A percentile compares a stretch with the other conserved stretches of the same genome.
Conservation (phyloP, 2,888 invertebrate species). For the Pegoplata infirma region DNA sequence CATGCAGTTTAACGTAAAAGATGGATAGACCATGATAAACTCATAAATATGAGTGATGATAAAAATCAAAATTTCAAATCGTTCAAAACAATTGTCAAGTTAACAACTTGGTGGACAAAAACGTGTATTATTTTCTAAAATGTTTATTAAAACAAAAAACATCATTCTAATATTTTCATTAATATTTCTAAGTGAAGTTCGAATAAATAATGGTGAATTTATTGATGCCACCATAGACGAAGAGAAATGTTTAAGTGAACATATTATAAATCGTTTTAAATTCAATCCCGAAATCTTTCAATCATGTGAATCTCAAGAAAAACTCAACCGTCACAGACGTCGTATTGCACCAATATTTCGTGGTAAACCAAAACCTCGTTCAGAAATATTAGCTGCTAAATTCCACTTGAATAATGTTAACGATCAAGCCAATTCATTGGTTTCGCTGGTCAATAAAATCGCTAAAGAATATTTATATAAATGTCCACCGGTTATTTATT, state of each 20-base stretch:
- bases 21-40: constrained; percentile 33
- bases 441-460: constrained; percentile 81
- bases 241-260: constrained; percentile 44
- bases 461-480: constrained; percentile 81
- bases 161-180: constrained; percentile 14
- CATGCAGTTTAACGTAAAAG: constrained; percentile 15
- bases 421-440: constrained; percentile 81
- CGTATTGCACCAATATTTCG: constrained; percentile 80
- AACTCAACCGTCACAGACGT: constrained; percentile 68
- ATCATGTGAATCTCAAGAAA: constrained; percentile 33
- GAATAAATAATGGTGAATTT: not conserved
- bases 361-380: constrained; percentile 81
- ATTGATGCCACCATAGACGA: not conserved
- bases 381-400: constrained; percentile 80
- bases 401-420: constrained; percentile 77
- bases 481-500: constrained; percentile 84
- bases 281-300: constrained; percentile 60
- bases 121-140: not conserved
- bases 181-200: not conserved
- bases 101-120: constrained; percentile 31
- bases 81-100: constrained; percentile 49
- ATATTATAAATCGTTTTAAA: constrained; percentile 58
- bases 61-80: constrained; percentile 55
- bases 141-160: not conserved
- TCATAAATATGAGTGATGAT: constrained; percentile 52